Percentiles rank a stretch among this genome's conserved stretches.
Conservation (phyloP, 2,888 invertebrate genomes). For the Diadromus collaris region DNA sequence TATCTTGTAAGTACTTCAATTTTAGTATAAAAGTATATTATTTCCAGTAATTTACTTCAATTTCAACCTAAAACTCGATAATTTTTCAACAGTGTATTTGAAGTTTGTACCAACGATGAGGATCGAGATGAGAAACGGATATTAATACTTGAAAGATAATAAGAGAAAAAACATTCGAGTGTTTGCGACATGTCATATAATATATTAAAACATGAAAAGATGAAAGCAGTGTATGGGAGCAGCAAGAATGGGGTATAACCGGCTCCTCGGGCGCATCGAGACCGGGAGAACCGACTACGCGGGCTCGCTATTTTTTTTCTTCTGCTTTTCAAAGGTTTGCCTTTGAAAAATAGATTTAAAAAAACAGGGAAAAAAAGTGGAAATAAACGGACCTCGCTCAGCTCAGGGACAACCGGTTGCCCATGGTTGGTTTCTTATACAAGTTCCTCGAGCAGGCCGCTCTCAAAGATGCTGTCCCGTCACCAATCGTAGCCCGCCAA, state of each 20-base stretch:
- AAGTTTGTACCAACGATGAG: not conserved
- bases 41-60: no score
- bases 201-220: not conserved
- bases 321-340: slow-evolving; percentile 69
- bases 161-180: not conserved
- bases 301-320: slow-evolving; percentile 22
- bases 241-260: slow-evolving; percentile 37
- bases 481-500: slow-evolving; percentile 7
- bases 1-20: no score
- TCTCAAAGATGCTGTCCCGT: slow-evolving; percentile 59
- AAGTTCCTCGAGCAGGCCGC: slow-evolving; percentile 75
- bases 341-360: slow-evolving; percentile 76
- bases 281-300: slow-evolving; percentile 39
- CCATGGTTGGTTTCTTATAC: slow-evolving; percentile 79
- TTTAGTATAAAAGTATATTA: no score
- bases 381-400: slow-evolving; percentile 77
- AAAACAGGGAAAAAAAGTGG: slow-evolving; percentile 74
- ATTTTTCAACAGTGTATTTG: no score
- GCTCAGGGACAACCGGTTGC: slow-evolving; percentile 79
- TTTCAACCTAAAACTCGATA: no score
- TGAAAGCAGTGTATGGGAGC: not conserved
- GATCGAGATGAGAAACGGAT: not conserved
- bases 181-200: slow-evolving; percentile 4
- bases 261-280: slow-evolving; percentile 44
- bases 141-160: not conserved